Conservation (phyloP, 1,140 invertebrate species). For the Gerris buenoi region DNA sequence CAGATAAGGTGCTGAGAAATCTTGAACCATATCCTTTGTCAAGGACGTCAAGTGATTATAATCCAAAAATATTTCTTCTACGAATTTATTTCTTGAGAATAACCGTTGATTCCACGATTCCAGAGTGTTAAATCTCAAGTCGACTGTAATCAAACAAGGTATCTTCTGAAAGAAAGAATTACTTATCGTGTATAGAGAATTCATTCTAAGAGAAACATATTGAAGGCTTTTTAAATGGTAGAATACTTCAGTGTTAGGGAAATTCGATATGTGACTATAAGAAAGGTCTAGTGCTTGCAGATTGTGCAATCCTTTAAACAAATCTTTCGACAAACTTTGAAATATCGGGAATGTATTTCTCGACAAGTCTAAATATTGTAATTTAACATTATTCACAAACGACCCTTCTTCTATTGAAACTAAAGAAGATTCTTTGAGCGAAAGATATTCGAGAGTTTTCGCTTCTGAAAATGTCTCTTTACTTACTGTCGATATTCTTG, state of each 20-base stretch:
- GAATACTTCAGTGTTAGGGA: background rate
- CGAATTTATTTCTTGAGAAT: conserved; percentile 3
- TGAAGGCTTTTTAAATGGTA: background rate
- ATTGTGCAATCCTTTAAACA: background rate
- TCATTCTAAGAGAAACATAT: background rate
- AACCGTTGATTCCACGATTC: conserved; percentile 5
- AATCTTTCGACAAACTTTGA: background rate
- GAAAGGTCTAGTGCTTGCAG: background rate
- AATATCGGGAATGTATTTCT: background rate
- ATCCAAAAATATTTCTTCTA: background rate
- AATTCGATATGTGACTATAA: background rate
- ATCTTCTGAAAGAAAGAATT: background rate
- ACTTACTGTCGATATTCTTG: background rate
- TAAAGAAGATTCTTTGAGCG: background rate
- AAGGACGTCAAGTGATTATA: conserved; percentile 9
- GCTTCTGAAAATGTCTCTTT: background rate
- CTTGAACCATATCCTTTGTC: conserved; percentile 9
- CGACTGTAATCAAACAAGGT: conserved; percentile 2
- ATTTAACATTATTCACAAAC: background rate
- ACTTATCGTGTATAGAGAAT: background rate
- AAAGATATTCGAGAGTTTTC: background rate
- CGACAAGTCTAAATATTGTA: background rate
- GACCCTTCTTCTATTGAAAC: background rate
- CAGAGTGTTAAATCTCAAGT: conserved; percentile 3
- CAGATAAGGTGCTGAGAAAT: background rate